Evolutionary conservation across 1,140 invertebrate species (phyloP), one percentile per base, ranked within the genome.

Genomic region (Drosophila lowei): DNA sequence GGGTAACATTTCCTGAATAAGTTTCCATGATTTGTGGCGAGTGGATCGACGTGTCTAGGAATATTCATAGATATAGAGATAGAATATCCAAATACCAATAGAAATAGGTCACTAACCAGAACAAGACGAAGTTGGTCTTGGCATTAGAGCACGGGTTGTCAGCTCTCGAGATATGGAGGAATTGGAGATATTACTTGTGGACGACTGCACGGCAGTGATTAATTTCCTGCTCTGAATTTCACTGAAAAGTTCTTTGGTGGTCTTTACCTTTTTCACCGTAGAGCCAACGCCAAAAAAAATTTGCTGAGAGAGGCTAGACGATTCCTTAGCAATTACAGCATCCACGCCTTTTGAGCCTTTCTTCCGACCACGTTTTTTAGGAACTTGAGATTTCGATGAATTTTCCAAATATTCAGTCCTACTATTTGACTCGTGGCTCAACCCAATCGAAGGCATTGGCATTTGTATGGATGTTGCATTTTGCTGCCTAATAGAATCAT

Each of bases 201-300:
- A 15, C 25, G 73, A 53, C 55, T 79, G 18, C 55, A 50, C 6
- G 15, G 57, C 47, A 65, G 49, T 56, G 66, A 66, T 75, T 25
- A 79, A 73, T 92, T 72, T 93, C 53, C 94, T 92, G 60, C 94
- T 95, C 89, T 96, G 95, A 61, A 97, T 92, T 83, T 96, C 95
- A 42, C 95, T 95, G 55, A 97, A 93, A 16, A 97, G 90, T 89
- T 97, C 95, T 78, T 96, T 95, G 21, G 96, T 97, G 1, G 96
- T 97, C 93, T 97, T 97, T 1, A 97, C 93, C 92, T 96, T 94
- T 65, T 94, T 94, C 77, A 93, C 94, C 41, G 94, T 92, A 18
- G 93, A 93, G 43, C 80, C 11, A 38, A 38, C 43, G 3, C 66
- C 74, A 46, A 88, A 76, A 15, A 88, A 77, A 8, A 91, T 89